phyloP scores from a whole-genome alignment of 1,140 invertebrate species.

The Calliopsis andreniformis region DNA sequence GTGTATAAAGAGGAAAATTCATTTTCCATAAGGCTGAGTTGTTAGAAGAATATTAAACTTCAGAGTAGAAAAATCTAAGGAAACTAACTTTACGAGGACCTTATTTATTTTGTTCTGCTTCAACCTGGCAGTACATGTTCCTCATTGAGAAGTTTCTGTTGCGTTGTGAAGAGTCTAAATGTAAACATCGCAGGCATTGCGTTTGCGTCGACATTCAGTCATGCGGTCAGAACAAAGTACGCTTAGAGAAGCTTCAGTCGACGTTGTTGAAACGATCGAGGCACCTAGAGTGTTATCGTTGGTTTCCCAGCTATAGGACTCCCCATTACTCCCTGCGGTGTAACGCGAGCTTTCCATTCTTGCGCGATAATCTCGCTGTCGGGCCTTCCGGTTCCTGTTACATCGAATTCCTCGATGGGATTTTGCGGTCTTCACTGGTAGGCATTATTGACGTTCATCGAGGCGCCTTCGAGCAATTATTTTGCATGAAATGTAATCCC shows the following conservation, averaged over 20 bases:
- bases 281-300: constrained; percentile 22
- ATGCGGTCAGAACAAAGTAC: not conserved
- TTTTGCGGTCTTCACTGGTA: not conserved
- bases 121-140: too few species aligned
- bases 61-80: too few species aligned
- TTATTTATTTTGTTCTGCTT: too few species aligned
- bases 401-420: constrained; percentile 26
- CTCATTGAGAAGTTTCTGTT: too few species aligned
- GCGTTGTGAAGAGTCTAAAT: not conserved
- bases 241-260: not conserved
- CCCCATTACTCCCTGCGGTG: constrained; percentile 28
- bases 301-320: constrained; percentile 15
- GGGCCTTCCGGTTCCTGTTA: constrained; percentile 7
- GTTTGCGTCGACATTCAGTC: not conserved
- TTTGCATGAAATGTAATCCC: constrained; percentile 3
- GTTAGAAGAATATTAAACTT: too few species aligned
- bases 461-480: constrained; percentile 16
- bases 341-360: constrained; percentile 38
- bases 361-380: constrained; percentile 40
- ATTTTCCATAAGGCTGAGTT: constrained; percentile 7
- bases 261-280: constrained; percentile 19
- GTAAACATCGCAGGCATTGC: not conserved
- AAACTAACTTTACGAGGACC: too few species aligned
- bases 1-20: not conserved
- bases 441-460: not conserved